Evolutionary conservation across 2,888 invertebrate genomes (phyloP), one percentile per base, ranked within the genome.

Genomic region (Epinotia nisella): DNA sequence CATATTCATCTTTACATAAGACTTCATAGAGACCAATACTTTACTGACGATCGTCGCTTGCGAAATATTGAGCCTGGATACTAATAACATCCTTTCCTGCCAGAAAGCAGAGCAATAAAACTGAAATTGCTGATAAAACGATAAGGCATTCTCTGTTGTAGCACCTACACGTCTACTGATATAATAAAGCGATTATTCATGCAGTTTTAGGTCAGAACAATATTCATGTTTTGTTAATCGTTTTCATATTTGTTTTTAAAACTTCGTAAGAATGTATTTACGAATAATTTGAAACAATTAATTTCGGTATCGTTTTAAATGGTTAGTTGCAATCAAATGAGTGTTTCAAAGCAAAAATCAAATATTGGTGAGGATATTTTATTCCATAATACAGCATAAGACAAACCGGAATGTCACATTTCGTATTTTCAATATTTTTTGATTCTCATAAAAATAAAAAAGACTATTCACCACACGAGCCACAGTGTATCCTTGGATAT

Each of bases 401-500:
- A 93, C 92, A 93, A 93, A 93, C 93, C 93, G 93, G 93, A 93
- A 93, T 93, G 93, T 93, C 93, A 92, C 92, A 93, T 90, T 86
- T 90, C 87, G 88, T 87, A 90, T 88, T 87, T 87, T 88, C 86
- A 90, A 87, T 87, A 86, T 79, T 86, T 83, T 86, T 87, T 83
- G 87, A 88, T 90, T 88, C 86, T 83, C 87, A 88, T 90, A 89
- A 91, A 91, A 92, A 90, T 90, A 88, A 91, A 90, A 86, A 87
- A 80, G 84, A 83, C 87, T 87, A 88, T 89, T 87, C 89, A 86
- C 88, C 90, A 89, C 89, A 88, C 85, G 85, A 84, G 83, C 88
- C 89, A 89, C 87, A 87, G 87, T 86, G 89, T 87, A 84, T 85
- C 82, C 80, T 84, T 85, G 86, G 85, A 73, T 73, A 73, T 87